Conservation (phyloP, 1,140 invertebrate species). For the Drosophila cardini region DNA sequence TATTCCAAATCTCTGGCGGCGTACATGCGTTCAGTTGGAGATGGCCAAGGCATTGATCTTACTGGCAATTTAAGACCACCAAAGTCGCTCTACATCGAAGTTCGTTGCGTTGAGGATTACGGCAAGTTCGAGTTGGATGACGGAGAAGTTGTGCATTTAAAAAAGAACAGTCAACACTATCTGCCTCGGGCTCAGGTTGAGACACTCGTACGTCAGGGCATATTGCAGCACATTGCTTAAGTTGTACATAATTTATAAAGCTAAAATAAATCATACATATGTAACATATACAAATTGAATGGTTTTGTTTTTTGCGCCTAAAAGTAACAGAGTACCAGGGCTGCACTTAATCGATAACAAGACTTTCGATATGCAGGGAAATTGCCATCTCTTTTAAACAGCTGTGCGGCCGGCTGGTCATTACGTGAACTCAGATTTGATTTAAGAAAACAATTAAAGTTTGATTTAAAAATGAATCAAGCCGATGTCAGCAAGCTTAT, state of each 20-base stretch:
- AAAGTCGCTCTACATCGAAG: conserved; percentile 96
- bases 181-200: conserved; percentile 95
- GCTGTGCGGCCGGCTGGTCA: conserved; percentile 48
- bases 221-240: conserved; percentile 90
- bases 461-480: conserved; percentile 89
- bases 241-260: not conserved
- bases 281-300: not conserved
- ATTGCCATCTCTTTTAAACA: conserved; percentile 8
- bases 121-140: conserved; percentile 97
- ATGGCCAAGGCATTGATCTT: conserved; percentile 93
- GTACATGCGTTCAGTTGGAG: conserved; percentile 95
- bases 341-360: not conserved
- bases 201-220: conserved; percentile 95
- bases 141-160: conserved; percentile 94
- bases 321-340: not conserved
- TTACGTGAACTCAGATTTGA: conserved; percentile 61
- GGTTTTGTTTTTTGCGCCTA: not conserved
- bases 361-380: not conserved
- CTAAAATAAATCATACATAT: conserved; percentile 10
- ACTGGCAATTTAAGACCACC: conserved; percentile 95
- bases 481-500: conserved; percentile 90
- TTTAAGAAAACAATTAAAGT: conserved; percentile 20
- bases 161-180: conserved; percentile 97
- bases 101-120: conserved; percentile 94
- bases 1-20: conserved; percentile 94